Base-by-base conservation (phyloP, 1,140 invertebrate species). In the Bursaphelenchus mucronatus region DNA sequence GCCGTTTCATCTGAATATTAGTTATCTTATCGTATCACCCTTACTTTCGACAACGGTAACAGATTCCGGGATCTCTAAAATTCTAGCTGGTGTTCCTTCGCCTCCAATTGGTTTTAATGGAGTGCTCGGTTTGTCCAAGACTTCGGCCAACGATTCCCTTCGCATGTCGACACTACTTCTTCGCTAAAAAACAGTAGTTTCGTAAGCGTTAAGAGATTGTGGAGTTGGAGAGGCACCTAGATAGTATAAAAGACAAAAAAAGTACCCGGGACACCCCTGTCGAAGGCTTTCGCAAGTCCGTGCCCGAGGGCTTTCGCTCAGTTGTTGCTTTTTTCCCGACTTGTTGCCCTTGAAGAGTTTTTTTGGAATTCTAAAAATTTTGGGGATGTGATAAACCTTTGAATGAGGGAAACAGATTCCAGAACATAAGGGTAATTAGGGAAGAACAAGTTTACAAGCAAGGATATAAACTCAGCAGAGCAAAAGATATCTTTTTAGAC, bases 41-140 rank as follows among this genome's bases (percentile, higher is more conserved):
- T 30, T 66, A 79, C 76, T 76, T 49, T 80, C 78, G 43, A 81
- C 66, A 47, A 81, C 79, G 30, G 79, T 81, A 59, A 80, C 78
- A 54, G 67, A 76, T 49, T 80, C 78, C n/a, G 78, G 78, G 44
- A 80, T 78, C 55, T 80, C 78, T n/a, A 80, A 61, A 62, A 80
- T 80, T 52, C 71, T 66, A 17, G 80, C 80, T 45, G 78, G 67
- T 50, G 64, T 81, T 53, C 79, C 79, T 17, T 43, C 54, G 8
- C 45, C 59, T 45, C 76, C 76, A 57, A 57, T 57, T 45, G 76
- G 67, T 64, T 77, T 75, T 40, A 80, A 67, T 19, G 78, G 78
- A 21, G 78, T 77, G 39, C 71, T 61, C 15, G 80, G 76, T 50
- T 74, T 81, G 43, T 81, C 79, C 41, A 81, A 52, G 40, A 78